phyloP scores from a whole-genome alignment of 2,797 vertebrate species.

The Chrysocyon brachyurus region DNA sequence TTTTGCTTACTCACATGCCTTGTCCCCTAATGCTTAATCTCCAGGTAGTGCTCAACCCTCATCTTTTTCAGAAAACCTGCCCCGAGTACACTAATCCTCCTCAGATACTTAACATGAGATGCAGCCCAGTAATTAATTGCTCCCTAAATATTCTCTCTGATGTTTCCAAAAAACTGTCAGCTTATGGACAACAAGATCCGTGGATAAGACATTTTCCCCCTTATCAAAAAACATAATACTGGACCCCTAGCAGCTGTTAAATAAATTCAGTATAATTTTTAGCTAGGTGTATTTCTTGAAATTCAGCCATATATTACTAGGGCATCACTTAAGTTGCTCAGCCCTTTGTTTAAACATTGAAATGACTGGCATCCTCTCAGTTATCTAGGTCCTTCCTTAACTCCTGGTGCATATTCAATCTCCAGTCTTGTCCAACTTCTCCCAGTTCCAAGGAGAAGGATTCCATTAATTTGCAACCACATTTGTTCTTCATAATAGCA shows the following conservation, averaged over 20 bases:
- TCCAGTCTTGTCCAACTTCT: background rate
- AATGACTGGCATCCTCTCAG: background rate
- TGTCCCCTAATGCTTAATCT: background rate
- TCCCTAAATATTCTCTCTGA: background rate
- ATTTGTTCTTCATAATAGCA: background rate
- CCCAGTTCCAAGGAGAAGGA: background rate
- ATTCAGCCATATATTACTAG: background rate
- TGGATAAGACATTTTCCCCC: background rate
- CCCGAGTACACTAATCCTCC: background rate
- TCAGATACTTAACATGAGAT: background rate
- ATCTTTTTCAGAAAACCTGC: background rate
- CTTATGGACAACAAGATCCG: background rate
- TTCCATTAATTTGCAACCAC: background rate
- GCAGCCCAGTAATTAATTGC: no score
- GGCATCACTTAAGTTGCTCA: background rate
- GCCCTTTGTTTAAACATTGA: background rate
- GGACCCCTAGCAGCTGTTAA: background rate
- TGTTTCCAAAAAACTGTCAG: background rate
- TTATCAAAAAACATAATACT: background rate
- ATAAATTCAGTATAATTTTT: constrained; percentile 29
- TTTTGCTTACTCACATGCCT: background rate
- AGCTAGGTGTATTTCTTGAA: background rate
- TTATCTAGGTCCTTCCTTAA: background rate
- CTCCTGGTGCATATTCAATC: background rate
- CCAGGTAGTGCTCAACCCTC: background rate